Base-by-base conservation (phyloP, 2,888 invertebrate species). In the Piscicola geometra region DNA sequence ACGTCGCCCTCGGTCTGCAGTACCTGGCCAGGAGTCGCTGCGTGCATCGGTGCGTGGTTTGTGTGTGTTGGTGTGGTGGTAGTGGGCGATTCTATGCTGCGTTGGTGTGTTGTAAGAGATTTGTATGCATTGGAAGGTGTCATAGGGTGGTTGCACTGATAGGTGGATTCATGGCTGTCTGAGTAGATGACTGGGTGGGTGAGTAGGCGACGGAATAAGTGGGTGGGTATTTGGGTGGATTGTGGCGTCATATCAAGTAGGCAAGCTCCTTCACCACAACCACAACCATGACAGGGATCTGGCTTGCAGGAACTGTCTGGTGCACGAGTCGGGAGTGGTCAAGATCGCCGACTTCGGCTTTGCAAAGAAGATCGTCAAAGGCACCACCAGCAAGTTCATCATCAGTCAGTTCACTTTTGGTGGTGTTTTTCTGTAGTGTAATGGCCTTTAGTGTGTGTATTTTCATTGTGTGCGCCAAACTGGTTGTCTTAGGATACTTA, bases 331-430 rank as follows among this genome's bases (percentile, higher is more conserved):
- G 80, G 88, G 91, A 76, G 88, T 89, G 0, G 84, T 92, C 83
- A 89, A 91, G 88, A 88, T 91, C 52, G 92, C 91, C 1, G 94
- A 94, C 86, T 94, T 94, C 86, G 94, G 94, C 64, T 93, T 94
- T 93, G 91, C 94, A 1, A 88, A 94, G 67, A 90, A 92, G 0
- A 91, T 92, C 84, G 92, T 90, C 84, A 93, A 93, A 81, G 91
- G 91, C 79, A 93, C 5, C n/a, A 21, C n/a, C n/a, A 15, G 60
- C 25, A 9, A 3, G 3, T 41, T 41, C 41, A 25, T 21, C n/a
- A 56, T 56, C 60, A 56, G 60, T 56, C 3, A 56, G 60, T 56
- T 15, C n/a, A n/a, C n/a, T n/a, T n/a, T n/a, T n/a, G n/a, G n/a
- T n/a, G n/a, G n/a, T n/a, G n/a, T n/a, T n/a, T n/a, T n/a, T n/a